Base-by-base conservation (phyloP, 2,113 vertebrate genomes). In the Probosciger aterrimus region DNA sequence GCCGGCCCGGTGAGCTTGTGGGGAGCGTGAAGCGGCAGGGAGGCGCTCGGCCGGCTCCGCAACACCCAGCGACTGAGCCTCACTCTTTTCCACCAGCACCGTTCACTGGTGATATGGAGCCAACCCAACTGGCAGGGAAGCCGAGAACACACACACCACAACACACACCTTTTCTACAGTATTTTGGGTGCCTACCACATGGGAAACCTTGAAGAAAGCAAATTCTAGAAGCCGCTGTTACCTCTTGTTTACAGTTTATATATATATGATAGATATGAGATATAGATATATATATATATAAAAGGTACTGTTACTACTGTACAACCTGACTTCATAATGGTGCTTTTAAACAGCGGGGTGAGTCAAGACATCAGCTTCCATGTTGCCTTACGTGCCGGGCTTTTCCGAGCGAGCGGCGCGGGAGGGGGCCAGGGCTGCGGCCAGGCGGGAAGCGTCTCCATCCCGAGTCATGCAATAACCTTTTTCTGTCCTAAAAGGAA, bases 171-270 rank as follows among this genome's bases (percentile, higher is more conserved):
- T 98, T 98, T 98, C 97, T 98, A 98, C 98, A 98, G 98, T 98
- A 98, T 98, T 98, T 97, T 98, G 98, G 98, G 98, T 98, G 98
- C 98, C 97, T 98, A 98, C 98, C 98, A 98, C 98, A 98, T 97
- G 95, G 97, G 97, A 99, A 98, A 98, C 98, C 98, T 98, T 97
- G 97, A 97, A 97, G 93, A 96, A 97, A 98, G 98, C 98, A 98
- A 98, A 98, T 98, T 97, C 91, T 97, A 98, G 98, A 98, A 97
- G 99, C 98, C 97, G 96, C 97, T 97, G 97, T 98, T 99, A 99
- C 99, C 99, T 99, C 99, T 99, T 99, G 99, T 99, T 99, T 99
- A 99, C 99, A 99, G 99, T 99, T 99, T 98, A 98, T 99, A 98
- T 98, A 99, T 98, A 98, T 98, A 98, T 97, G 97, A 96, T 98